These are phyloP conservation scores for Drosophila teissieri DNA, from an alignment of 1,140 invertebrate genomes.

Conservation along the genomic window DNA sequence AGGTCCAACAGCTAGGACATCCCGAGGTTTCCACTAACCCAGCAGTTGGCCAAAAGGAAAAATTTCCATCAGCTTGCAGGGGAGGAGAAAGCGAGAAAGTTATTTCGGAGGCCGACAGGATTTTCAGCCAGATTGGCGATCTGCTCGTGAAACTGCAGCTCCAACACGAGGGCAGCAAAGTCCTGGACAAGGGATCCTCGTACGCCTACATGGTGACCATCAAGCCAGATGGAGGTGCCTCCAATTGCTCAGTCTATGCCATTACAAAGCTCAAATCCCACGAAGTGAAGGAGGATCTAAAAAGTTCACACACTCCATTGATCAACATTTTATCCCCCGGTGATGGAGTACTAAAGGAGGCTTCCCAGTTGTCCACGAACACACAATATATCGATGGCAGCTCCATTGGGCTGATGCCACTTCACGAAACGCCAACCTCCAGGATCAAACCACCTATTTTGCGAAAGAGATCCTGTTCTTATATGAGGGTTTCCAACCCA, in stretches of 20 bases:
- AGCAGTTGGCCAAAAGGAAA: not conserved
- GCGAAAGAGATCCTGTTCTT: not conserved
- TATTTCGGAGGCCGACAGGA: not conserved
- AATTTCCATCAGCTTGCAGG: not conserved
- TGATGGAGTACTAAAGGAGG: not conserved
- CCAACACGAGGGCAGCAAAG: not conserved
- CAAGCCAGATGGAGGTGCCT: not conserved
- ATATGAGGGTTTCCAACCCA: not conserved
- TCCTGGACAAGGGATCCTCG: not conserved
- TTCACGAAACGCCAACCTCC: not conserved
- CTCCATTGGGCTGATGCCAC: not conserved
- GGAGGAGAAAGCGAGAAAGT: not conserved
- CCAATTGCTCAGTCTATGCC: constrained; percentile 19
- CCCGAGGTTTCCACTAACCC: not conserved
- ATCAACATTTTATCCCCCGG: not conserved
- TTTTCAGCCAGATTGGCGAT: constrained; percentile 38
- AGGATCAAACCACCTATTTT: not conserved
- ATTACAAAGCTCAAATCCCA: not conserved
- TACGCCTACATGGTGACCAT: constrained; percentile 50
- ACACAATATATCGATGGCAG: not conserved
- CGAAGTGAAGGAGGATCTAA: not conserved
- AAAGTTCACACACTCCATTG: too few relatives aligned
- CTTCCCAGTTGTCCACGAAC: not conserved
- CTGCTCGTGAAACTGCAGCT: constrained; percentile 29
- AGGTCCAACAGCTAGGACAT: too few relatives aligned